phyloP scores from a whole-genome alignment of 2,113 vertebrate species.

The Ictidomys tridecemlineatus region DNA sequence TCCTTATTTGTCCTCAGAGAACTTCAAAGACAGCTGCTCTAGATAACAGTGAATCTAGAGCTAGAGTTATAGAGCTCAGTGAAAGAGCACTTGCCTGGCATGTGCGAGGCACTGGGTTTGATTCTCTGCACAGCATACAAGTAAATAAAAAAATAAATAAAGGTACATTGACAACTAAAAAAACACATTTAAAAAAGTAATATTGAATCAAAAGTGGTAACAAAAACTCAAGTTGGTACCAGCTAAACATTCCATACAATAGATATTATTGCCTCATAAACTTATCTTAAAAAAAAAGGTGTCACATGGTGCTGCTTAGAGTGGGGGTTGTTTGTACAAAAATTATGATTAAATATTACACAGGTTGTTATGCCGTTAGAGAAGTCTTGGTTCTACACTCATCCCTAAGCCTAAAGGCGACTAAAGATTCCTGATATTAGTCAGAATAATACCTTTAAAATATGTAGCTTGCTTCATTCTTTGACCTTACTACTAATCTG shows the following conservation, averaged over 20 bases:
- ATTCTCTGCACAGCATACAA: too few relatives aligned
- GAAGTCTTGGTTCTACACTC: background rate
- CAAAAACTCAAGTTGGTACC: background rate
- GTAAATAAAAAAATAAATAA: too few relatives aligned
- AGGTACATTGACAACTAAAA: too few relatives aligned
- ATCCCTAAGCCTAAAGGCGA: background rate
- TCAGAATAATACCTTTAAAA: background rate
- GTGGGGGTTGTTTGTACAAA: background rate
- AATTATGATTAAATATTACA: background rate
- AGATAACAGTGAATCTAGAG: background rate
- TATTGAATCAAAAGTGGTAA: background rate
- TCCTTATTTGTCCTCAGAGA: background rate
- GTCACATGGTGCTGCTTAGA: background rate
- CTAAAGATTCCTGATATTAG: background rate
- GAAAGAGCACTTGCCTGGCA: too few relatives aligned
- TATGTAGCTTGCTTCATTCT: background rate
- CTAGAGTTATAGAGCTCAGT: too few relatives aligned
- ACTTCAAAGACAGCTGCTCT: slow-evolving; percentile 19
- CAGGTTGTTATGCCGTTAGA: background rate
- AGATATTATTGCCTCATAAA: background rate
- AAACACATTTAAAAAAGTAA: background rate
- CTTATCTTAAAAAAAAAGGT: background rate
- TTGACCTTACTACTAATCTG: slow-evolving; percentile 10
- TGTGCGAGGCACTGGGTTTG: too few relatives aligned
- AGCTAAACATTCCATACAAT: background rate